A percentile compares a stretch with the other conserved stretches of the same genome.
These are phyloP conservation scores for Etheostoma perlongum DNA, from an alignment of 2,797 vertebrate species.

Conservation along the genomic window DNA sequence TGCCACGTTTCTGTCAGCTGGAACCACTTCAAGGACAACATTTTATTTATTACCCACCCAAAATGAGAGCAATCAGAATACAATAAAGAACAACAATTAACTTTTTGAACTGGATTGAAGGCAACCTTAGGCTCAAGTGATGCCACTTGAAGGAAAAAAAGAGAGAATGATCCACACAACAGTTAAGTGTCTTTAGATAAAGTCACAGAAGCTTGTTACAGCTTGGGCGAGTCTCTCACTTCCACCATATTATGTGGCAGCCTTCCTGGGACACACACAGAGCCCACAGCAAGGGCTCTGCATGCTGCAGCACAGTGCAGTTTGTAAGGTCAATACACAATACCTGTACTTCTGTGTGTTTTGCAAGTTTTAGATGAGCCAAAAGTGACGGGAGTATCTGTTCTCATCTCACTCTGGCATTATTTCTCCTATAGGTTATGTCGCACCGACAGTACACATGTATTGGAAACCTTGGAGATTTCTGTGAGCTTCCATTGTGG, in stretches of 20 bases:
- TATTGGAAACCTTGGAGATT: neutral
- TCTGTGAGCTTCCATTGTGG: neutral
- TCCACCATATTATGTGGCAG: neutral
- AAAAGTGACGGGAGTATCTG: neutral
- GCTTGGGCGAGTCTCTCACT: neutral
- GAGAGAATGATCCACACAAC: neutral
- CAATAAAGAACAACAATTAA: neutral
- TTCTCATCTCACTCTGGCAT: neutral
- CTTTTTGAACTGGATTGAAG: constrained; percentile 16
- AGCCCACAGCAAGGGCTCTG: neutral
- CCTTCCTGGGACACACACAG: neutral
- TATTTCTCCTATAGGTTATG: no score
- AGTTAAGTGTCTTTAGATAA: constrained; percentile 1
- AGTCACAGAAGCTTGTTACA: neutral
- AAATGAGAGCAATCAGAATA: neutral
- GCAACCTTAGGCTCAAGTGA: neutral
- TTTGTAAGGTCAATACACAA: neutral
- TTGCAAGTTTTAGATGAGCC: neutral
- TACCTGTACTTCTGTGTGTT: neutral
- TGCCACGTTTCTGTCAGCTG: neutral
- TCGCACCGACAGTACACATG: neutral
- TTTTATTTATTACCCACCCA: no score
- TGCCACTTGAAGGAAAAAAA: neutral
- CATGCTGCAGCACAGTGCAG: neutral
- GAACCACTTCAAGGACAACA: constrained; percentile 13